These are phyloP conservation scores for Agraylea sexmaculata DNA, from an alignment of 1,140 invertebrate genomes.

Conservation along the genomic window DNA sequence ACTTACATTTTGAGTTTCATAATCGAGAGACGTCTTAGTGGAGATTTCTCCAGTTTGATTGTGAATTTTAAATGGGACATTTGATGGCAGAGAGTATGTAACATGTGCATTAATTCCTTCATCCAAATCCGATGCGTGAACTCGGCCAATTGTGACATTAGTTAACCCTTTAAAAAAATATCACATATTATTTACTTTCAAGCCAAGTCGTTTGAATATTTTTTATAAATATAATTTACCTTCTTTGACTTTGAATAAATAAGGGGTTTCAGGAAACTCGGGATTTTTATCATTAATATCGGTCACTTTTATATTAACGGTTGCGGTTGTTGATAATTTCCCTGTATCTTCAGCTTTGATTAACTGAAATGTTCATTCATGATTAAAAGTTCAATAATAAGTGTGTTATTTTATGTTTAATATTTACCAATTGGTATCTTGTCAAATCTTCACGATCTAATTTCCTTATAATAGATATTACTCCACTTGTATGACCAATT, in stretches of 20 bases:
- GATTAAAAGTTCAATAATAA: slow-evolving; percentile 1
- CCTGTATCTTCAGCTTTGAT: slow-evolving; percentile 78
- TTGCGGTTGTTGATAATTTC: slow-evolving; percentile 66
- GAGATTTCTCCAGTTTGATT: slow-evolving; percentile 65
- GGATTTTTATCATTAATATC: slow-evolving; percentile 87
- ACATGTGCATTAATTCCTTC: slow-evolving; percentile 54
- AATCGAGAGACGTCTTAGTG: slow-evolving; percentile 67
- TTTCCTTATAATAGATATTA: slow-evolving; percentile 70
- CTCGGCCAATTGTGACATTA: slow-evolving; percentile 57
- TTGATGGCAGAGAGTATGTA: slow-evolving; percentile 59
- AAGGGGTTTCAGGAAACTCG: slow-evolving; percentile 64
- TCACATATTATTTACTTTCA: background rate
- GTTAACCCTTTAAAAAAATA: slow-evolving; percentile 22
- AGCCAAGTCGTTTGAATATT: slow-evolving; percentile 1
- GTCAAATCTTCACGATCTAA: slow-evolving; percentile 79
- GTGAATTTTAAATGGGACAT: slow-evolving; percentile 69
- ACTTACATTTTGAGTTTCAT: slow-evolving; percentile 64
- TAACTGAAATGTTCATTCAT: slow-evolving; percentile 38
- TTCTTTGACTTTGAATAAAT: slow-evolving; percentile 73
- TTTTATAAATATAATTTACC: slow-evolving; percentile 36
- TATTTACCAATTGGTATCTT: slow-evolving; percentile 65
- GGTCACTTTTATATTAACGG: slow-evolving; percentile 76
- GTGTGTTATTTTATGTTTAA: slow-evolving; percentile 12
- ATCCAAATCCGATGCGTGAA: slow-evolving; percentile 75
- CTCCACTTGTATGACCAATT: slow-evolving; percentile 68